Evolutionary conservation across 2,797 vertebrate genomes (phyloP).

Genomic region (Pipistrellus pygmaeus): DNA sequence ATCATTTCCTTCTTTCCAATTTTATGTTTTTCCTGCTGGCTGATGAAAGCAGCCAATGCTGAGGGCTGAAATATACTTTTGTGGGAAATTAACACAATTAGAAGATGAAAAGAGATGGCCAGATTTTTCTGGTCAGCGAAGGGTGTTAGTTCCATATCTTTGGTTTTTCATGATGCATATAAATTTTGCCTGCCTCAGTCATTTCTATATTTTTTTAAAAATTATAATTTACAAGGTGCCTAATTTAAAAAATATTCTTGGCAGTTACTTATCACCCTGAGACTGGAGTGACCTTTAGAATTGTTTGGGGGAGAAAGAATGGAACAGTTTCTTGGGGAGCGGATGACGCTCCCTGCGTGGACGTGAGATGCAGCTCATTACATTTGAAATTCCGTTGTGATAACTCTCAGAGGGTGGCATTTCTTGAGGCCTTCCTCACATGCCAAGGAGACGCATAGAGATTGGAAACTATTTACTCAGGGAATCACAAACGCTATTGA

Average conservation of each 20-base stretch:
- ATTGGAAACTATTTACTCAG: conserved; percentile 69
- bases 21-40: conserved; percentile 74
- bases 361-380: conserved; percentile 8
- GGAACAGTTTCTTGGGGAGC: conserved; percentile 40
- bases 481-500: conserved; percentile 70
- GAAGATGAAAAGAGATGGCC: conserved; percentile 62
- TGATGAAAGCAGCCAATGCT: conserved; percentile 66
- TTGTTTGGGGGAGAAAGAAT: not conserved
- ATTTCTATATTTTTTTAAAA: conserved; percentile 40
- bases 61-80: conserved; percentile 68
- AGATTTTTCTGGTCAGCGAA: conserved; percentile 59
- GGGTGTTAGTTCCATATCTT: conserved; percentile 49
- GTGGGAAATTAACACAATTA: conserved; percentile 64
- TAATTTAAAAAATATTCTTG: not conserved
- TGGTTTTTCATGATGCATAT: conserved; percentile 41
- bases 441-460: conserved; percentile 48
- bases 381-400: conserved; percentile 44
- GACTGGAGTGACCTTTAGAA: conserved; percentile 65
- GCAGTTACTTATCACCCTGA: conserved; percentile 60
- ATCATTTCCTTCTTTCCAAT: conserved; percentile 69
- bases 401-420: conserved; percentile 45
- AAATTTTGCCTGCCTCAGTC: conserved; percentile 69
- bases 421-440: conserved; percentile 26
- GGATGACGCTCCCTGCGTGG: not conserved
- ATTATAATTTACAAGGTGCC: conserved; percentile 30